Evolutionary conservation across 2,797 vertebrate genomes (phyloP).

Genomic region (Ataeniobius toweri): DNA sequence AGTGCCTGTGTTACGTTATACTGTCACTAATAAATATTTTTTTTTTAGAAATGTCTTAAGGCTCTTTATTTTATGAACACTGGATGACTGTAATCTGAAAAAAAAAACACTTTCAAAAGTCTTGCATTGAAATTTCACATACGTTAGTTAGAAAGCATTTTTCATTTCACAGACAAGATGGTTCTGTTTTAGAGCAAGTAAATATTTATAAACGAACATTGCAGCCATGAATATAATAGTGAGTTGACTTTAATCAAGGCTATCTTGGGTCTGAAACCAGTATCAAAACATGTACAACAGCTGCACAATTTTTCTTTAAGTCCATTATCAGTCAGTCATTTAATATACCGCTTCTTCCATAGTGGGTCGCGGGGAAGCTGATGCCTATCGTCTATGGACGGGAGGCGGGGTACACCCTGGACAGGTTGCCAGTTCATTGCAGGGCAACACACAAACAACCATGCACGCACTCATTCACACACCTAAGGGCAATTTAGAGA

Average conservation of each 20-base stretch:
- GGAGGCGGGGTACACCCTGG: too few species aligned
- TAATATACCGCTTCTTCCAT: too few species aligned
- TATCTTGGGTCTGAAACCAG: not conserved
- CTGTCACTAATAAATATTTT: constrained; percentile 16
- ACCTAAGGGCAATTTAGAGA: too few species aligned
- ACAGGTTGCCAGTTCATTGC: too few species aligned
- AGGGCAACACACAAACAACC: too few species aligned
- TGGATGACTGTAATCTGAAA: constrained; percentile 11
- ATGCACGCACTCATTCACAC: too few species aligned
- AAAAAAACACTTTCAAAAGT: constrained; percentile 14
- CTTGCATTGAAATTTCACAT: constrained; percentile 46
- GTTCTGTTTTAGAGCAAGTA: constrained; percentile 7
- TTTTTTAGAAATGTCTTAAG: constrained; percentile 12
- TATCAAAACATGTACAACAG: not conserved
- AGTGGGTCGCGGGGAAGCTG: too few species aligned
- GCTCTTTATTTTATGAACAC: constrained; percentile 28
- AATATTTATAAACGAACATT: constrained; percentile 21
- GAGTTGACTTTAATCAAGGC: constrained; percentile 10
- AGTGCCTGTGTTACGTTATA: constrained; percentile 8
- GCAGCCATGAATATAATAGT: constrained; percentile 12
- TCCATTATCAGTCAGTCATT: too few species aligned
- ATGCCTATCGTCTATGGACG: too few species aligned
- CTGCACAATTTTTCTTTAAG: not conserved
- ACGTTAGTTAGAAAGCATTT: constrained; percentile 37
- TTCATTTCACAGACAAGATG: constrained; percentile 10